These are phyloP conservation scores for Neosilurus hyrtlii DNA, from an alignment of 2,797 vertebrate species.

Conservation along the genomic window DNA sequence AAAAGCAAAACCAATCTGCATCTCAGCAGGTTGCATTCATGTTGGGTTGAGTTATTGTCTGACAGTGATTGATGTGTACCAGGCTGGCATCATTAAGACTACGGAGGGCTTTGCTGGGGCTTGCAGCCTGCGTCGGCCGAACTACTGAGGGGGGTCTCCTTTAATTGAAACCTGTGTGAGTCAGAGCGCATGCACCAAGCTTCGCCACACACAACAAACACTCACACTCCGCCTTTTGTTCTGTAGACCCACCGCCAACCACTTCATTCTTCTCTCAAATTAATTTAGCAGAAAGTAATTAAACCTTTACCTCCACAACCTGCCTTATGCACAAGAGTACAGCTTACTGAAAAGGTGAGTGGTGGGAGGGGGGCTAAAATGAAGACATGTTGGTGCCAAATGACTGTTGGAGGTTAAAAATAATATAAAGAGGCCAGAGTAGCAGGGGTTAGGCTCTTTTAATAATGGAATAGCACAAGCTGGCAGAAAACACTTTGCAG, in stretches of 20 bases:
- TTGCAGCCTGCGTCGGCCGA: constrained; percentile 59
- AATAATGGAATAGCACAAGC: constrained; percentile 75
- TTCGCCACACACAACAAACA: constrained; percentile 55
- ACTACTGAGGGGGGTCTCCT: constrained; percentile 70
- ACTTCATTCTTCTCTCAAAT: constrained; percentile 74
- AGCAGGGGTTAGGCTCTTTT: constrained; percentile 64
- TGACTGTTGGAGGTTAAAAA: constrained; percentile 77
- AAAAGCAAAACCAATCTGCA: constrained; percentile 34
- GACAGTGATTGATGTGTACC: constrained; percentile 80
- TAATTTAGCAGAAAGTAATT: constrained; percentile 83
- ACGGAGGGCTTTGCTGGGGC: constrained; percentile 62
- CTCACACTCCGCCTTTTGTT: constrained; percentile 72
- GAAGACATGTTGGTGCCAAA: constrained; percentile 79
- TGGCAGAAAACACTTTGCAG: constrained; percentile 65
- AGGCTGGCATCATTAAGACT: constrained; percentile 71
- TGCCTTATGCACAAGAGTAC: constrained; percentile 70
- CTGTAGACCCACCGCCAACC: constrained; percentile 62
- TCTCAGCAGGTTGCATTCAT: constrained; percentile 28
- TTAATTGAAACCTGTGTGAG: constrained; percentile 78
- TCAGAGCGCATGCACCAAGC: constrained; percentile 62
- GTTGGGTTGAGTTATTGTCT: constrained; percentile 55
- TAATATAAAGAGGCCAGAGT: constrained; percentile 76
- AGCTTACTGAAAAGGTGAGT: constrained; percentile 61
- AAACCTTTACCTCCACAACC: constrained; percentile 74
- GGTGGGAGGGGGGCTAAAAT: constrained; percentile 65